Base-by-base conservation (phyloP, 2,113 vertebrate species). In the Antechinus stuartii region DNA sequence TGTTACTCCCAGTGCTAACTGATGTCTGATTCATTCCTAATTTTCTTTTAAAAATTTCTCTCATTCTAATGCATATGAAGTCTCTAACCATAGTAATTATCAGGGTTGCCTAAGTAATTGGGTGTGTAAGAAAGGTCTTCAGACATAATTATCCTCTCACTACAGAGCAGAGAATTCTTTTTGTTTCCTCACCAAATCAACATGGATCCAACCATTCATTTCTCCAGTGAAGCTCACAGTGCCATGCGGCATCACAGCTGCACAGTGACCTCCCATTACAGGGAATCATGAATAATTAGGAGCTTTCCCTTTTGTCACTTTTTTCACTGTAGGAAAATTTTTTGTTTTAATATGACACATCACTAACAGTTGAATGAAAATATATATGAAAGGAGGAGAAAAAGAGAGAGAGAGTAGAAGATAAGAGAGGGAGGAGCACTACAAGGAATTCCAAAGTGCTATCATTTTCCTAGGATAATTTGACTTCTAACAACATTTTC, bases 61-160 rank as follows among this genome's bases (percentile, higher is more conserved):
- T 90, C 46, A 90, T 90, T 90, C 27, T 90, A 90, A 90, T 90
- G 49, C 49, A 50, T 25, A 50, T 90, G 27, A 50, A 90, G 46
- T 24, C 30, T 52, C 90, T n/a, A 84, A 42, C 49, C 10, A 5
- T 90, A 27, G 46, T 90, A 90, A 90, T 90, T 52, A 50, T 27
- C 30, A 12, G 90, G 90, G 49, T 50, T 90, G 49, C 47, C 27
- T 90, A 49, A 90, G 90, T 27, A 90, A 50, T 90, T 25, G 8
- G n/a, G 14, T 90, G 46, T 90, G 90, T 49, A 50, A 26, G 49
- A 90, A 90, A 90, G 47, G 90, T 50, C 90, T 90, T 27, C 47
- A 90, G 49, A 50, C 46, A 90, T 90, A 90, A 90, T 90, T 90
- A 90, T 14, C 90, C 47, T 90, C 90, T 90, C 90, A 50, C 90